Conservation (phyloP, 1,140 invertebrate genomes). For the Drusus annulatus region DNA sequence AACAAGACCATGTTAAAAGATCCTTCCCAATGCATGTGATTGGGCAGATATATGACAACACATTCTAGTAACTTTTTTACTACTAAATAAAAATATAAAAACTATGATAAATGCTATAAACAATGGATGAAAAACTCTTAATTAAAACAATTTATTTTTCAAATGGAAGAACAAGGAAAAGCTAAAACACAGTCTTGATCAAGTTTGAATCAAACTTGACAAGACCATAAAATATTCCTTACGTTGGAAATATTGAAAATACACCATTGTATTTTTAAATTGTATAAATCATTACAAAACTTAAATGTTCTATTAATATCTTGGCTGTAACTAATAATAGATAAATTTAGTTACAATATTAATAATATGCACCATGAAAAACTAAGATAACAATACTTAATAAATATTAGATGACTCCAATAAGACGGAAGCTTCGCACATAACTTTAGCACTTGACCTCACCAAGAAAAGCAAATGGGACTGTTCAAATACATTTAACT, state of each 20-base stretch:
- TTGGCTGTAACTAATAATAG: slow-evolving; percentile 17
- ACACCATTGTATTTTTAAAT: neutral
- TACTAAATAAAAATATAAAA: neutral
- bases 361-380: slow-evolving; percentile 17
- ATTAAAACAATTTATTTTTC: neutral
- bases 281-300: neutral
- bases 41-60: neutral
- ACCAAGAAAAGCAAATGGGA: slow-evolving; percentile 87
- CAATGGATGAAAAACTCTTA: no score
- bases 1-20: no score
- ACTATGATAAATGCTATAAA: neutral
- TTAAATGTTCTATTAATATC: slow-evolving; percentile 4
- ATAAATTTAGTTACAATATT: neutral
- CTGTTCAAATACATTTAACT: slow-evolving; percentile 84
- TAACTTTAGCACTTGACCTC: slow-evolving; percentile 83
- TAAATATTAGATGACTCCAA: slow-evolving; percentile 71
- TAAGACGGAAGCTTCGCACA: slow-evolving; percentile 83
- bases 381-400: slow-evolving; percentile 39
- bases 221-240: slow-evolving; percentile 1
- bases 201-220: slow-evolving; percentile 5
- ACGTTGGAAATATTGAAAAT: slow-evolving; percentile 10
- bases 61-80: neutral
- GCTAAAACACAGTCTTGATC: neutral
- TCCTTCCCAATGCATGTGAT: neutral
- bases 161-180: neutral